Conservation (phyloP, 2,797 vertebrate species). For the Chiroxiphia lanceolata region DNA sequence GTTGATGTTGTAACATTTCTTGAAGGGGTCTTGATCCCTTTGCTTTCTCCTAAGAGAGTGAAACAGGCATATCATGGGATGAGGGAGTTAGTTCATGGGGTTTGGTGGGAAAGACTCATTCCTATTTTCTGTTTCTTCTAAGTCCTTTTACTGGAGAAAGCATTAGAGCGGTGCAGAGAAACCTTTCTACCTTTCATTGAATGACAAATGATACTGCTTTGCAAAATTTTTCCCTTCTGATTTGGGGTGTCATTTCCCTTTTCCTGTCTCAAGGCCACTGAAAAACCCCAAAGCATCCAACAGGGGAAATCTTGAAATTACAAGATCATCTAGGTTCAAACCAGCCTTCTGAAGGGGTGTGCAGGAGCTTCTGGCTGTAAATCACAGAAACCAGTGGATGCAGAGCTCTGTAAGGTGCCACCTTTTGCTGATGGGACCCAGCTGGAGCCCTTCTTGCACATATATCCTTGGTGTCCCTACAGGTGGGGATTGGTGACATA, state of each 20-base stretch:
- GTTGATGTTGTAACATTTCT: not conserved
- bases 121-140: not conserved
- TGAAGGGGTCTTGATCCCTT: not conserved
- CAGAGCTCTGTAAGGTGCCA: not conserved
- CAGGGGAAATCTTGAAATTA: not conserved
- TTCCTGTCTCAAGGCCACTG: not conserved
- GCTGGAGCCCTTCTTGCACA: not conserved
- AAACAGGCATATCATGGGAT: not conserved
- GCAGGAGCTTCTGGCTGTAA: not conserved
- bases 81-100: not conserved
- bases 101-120: not conserved
- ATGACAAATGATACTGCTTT: not conserved
- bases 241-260: not conserved
- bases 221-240: not conserved
- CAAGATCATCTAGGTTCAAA: not conserved
- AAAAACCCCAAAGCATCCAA: not conserved
- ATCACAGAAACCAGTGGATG: not conserved
- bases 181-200: not conserved
- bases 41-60: not conserved
- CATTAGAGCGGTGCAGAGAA: not conserved
- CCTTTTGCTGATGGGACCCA: not conserved
- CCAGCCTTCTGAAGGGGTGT: not conserved
- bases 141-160: not conserved
- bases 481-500: not conserved
- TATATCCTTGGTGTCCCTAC: not conserved